Conservation (phyloP, 2,888 invertebrate genomes). For the Agrilus cyanescens region DNA sequence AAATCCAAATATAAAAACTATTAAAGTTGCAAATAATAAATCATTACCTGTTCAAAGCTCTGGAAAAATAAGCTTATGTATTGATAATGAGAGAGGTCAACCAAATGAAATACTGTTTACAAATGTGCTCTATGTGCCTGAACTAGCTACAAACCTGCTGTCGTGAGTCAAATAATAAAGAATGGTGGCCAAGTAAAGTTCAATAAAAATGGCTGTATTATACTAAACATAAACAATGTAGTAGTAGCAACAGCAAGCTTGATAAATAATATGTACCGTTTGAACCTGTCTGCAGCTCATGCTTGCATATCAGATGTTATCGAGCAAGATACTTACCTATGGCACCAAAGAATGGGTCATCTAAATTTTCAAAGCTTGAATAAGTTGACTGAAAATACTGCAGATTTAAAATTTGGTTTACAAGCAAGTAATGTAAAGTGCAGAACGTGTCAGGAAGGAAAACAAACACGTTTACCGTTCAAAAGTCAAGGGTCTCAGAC, state of each 20-base stretch:
- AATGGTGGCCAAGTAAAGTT: slow-evolving; percentile 10
- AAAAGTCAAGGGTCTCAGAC: slow-evolving; percentile 10
- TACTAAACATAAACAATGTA: slow-evolving; percentile 4
- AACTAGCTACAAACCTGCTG: slow-evolving; percentile 9
- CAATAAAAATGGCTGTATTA: slow-evolving; percentile 2
- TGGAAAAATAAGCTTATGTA: slow-evolving; percentile 5
- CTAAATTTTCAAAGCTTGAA: slow-evolving; percentile 3
- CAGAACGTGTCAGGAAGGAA: slow-evolving; percentile 14
- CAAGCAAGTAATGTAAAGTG: slow-evolving; percentile 14
- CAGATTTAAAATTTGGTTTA: slow-evolving; percentile 15
- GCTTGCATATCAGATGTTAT: slow-evolving; percentile 2
- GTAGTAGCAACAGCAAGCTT: slow-evolving; percentile 6
- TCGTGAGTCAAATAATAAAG: slow-evolving; percentile 10
- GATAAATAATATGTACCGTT: slow-evolving; percentile 1
- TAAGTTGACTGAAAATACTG: background rate
- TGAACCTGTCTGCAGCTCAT: background rate
- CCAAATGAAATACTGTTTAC: slow-evolving; percentile 9
- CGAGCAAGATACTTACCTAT: slow-evolving; percentile 2
- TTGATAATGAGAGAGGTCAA: background rate
- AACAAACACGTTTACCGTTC: slow-evolving; percentile 18
- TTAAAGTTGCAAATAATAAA: background rate
- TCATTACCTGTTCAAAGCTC: slow-evolving; percentile 5
- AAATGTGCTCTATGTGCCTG: slow-evolving; percentile 9
- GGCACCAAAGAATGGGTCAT: slow-evolving; percentile 3
- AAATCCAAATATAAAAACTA: background rate